phyloP scores from a whole-genome alignment of 2,797 vertebrate species.

The Aldrovandia affinis region DNA sequence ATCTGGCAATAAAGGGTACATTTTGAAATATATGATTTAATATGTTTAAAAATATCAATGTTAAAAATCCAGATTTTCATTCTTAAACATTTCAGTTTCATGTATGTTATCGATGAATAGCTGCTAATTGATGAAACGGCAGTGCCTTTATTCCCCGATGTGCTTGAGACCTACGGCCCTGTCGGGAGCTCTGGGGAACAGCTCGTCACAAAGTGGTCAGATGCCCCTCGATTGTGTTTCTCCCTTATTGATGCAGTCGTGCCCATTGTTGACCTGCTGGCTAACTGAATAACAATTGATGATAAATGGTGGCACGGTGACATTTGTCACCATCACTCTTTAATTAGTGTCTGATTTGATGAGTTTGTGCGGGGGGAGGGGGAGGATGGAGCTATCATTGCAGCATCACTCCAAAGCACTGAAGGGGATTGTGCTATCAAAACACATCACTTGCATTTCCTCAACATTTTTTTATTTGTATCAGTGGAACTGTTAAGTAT shows the following conservation, averaged over 20 bases:
- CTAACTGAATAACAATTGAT: constrained; percentile 36
- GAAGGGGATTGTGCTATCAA: background rate
- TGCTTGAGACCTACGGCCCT: background rate
- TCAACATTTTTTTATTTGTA: background rate
- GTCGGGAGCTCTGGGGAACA: background rate
- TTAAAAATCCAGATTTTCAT: too few relatives aligned
- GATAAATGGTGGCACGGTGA: constrained; percentile 26
- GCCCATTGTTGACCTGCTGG: constrained; percentile 7
- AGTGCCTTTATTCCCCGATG: too few relatives aligned
- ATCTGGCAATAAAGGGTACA: too few relatives aligned
- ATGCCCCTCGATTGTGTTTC: background rate
- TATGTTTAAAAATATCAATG: too few relatives aligned
- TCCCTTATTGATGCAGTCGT: background rate
- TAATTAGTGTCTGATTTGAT: constrained; percentile 29
- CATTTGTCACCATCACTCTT: constrained; percentile 28
- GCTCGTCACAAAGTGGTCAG: background rate
- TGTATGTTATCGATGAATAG: too few relatives aligned
- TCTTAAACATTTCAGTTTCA: too few relatives aligned
- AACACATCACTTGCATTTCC: background rate
- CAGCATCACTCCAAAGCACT: background rate
- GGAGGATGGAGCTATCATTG: background rate
- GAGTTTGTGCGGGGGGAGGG: background rate
- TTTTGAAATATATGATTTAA: too few relatives aligned
- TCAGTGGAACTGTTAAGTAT: background rate
- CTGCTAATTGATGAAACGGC: too few relatives aligned